Conservation (phyloP, 1,140 invertebrate genomes). For the Drepana arcuata region DNA sequence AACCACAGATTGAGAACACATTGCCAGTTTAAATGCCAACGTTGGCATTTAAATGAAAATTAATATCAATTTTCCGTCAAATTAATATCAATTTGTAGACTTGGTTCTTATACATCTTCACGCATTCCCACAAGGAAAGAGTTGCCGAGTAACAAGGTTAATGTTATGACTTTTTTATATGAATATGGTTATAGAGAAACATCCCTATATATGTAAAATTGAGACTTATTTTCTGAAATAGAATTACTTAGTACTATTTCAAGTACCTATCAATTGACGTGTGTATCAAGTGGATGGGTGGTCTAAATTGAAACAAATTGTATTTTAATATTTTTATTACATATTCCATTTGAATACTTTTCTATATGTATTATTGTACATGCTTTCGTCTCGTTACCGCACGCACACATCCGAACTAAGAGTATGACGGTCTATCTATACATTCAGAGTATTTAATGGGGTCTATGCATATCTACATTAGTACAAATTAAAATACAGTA, state of each 20-base stretch:
- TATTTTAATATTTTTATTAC: constrained; percentile 69
- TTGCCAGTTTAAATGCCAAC: too few relatives aligned
- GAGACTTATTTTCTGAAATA: constrained; percentile 4
- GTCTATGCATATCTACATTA: constrained; percentile 59
- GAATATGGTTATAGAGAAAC: too few relatives aligned
- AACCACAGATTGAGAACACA: too few relatives aligned
- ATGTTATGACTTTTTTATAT: too few relatives aligned
- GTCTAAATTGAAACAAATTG: constrained; percentile 19
- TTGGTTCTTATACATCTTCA: too few relatives aligned
- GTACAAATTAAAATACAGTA: constrained; percentile 50
- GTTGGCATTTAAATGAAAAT: too few relatives aligned
- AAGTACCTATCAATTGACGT: constrained; percentile 3
- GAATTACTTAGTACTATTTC: constrained; percentile 3
- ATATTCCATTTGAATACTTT: constrained; percentile 73
- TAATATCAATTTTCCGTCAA: too few relatives aligned
- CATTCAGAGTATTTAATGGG: constrained; percentile 33
- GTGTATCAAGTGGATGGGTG: not conserved
- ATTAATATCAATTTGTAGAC: too few relatives aligned
- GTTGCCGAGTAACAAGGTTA: too few relatives aligned
- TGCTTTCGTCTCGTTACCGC: constrained; percentile 40
- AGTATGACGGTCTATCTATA: constrained; percentile 42
- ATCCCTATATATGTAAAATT: too few relatives aligned
- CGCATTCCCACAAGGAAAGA: too few relatives aligned
- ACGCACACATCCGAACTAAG: constrained; percentile 23
- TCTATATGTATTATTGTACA: constrained; percentile 66